These are phyloP conservation scores for Danio choprae DNA, from an alignment of 2,797 vertebrate species.

Conservation along the genomic window DNA sequence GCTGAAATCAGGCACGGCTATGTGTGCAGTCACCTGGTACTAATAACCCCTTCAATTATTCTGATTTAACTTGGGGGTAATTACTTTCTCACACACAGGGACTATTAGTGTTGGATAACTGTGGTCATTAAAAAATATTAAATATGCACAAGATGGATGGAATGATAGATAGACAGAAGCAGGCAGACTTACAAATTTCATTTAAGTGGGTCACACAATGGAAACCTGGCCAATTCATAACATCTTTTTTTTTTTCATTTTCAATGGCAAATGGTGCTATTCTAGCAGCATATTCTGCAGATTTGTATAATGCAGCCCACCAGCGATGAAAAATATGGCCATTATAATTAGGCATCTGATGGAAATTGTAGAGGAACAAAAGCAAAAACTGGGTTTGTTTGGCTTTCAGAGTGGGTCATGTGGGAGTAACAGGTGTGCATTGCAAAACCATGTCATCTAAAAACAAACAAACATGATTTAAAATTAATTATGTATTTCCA, in stretches of 20 bases:
- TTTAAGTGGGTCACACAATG: background rate
- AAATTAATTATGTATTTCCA: too few species aligned
- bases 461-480: too few species aligned
- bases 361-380: background rate
- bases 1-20: background rate
- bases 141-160: conserved; percentile 7
- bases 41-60: conserved; percentile 42
- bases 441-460: background rate
- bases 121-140: conserved; percentile 27
- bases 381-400: background rate
- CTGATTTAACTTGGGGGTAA: conserved; percentile 31
- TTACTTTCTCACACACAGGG: conserved; percentile 35
- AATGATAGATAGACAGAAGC: conserved; percentile 3
- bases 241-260: background rate
- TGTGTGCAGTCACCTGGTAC: conserved; percentile 32
- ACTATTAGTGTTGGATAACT: conserved; percentile 26
- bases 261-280: background rate
- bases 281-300: background rate
- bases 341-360: conserved; percentile 3
- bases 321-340: background rate
- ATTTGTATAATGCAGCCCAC: background rate
- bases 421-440: conserved; percentile 15
- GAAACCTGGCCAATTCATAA: background rate
- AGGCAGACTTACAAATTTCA: background rate
- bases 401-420: conserved; percentile 7